Base-by-base conservation (phyloP, 2,888 invertebrate genomes). In the Morpho achilles region DNA sequence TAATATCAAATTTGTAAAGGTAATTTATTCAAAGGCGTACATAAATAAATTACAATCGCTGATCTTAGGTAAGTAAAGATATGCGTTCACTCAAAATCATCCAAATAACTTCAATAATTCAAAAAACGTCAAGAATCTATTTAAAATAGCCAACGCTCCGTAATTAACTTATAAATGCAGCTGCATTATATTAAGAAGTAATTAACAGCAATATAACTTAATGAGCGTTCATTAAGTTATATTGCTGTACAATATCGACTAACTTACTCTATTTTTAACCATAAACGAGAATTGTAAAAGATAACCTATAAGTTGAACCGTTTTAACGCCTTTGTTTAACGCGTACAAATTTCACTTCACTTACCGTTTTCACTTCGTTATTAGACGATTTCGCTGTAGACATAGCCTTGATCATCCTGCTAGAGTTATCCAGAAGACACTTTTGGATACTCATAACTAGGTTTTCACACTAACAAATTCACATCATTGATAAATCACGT, bases 371-470 rank as follows among this genome's bases (percentile, higher is more conserved):
- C 5, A 83, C 85, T 74, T 90, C 89, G 61, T 69, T 83, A 67
- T 69, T 80, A 59, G 80, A 79, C 40, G 89, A 86, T 69, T 89
- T 90, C 10, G 87, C 83, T 23, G 80, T 89, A 9, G 90, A 90
- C 90, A 90, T 90, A 60, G 90, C 90, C 80, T 90, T 90, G 61
- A 90, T 89, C 88, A 90, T 89, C 78, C 88, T 82, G 70, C 87
- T 89, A 77, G 90, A 90, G 76, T 90, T 90, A 82, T 90, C 90
- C 84, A 90, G 76, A 60, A 90, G 83, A 69, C 89, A 89, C 86
- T 89, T 90, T 76, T 90, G 90, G 72, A 90, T 88, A 80, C 90
- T 90, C 90, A 89, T 89, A 70, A 72, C 83, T 82, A 74, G 74
- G 76, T 77, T 78, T 78, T 74, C 75, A 77, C 80, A 76, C 77